Percentiles rank a stretch among this genome's conserved stretches.
Conservation (phyloP, 2,888 invertebrate genomes). For the Nemotelus pantherinus region DNA sequence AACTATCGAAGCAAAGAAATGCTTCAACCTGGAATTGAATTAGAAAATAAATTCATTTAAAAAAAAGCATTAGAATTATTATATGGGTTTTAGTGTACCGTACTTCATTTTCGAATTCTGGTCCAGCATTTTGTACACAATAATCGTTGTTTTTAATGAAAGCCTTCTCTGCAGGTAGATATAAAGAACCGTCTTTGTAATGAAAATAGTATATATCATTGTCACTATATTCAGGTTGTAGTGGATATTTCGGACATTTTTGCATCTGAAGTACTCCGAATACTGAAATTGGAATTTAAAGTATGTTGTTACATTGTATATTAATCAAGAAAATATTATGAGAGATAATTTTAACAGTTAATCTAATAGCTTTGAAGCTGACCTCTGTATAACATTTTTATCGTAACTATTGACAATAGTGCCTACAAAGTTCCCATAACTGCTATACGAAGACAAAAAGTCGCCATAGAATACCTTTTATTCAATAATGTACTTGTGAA, state of each 20-base stretch:
- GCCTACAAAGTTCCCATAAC: no score
- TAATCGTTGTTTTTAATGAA: constrained; percentile 58
- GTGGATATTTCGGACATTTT: constrained; percentile 59
- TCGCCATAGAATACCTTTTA: no score
- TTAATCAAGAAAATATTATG: no score
- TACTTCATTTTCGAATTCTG: constrained; percentile 36
- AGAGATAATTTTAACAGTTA: no score
- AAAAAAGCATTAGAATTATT: constrained; percentile 35
- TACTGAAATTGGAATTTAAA: constrained; percentile 53
- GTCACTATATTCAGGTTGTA: constrained; percentile 57
- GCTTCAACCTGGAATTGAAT: constrained; percentile 56
- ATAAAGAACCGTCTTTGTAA: constrained; percentile 58
- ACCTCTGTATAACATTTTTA: no score
- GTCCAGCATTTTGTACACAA: constrained; percentile 59
- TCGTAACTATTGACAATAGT: no score
- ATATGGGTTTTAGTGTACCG: neutral
- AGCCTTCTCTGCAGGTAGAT: constrained; percentile 54
- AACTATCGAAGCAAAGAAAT: constrained; percentile 61
- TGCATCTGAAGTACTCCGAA: constrained; percentile 59
- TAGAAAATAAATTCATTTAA: constrained; percentile 51
- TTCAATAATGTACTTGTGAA: no score
- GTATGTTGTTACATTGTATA: neutral
- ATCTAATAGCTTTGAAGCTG: no score
- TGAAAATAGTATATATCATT: constrained; percentile 60
- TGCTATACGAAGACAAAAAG: no score